A percentile compares a stretch with the other conserved stretches of the same genome.
Conservation (phyloP, 2,113 vertebrate species). For the Catagonus wagneri region DNA sequence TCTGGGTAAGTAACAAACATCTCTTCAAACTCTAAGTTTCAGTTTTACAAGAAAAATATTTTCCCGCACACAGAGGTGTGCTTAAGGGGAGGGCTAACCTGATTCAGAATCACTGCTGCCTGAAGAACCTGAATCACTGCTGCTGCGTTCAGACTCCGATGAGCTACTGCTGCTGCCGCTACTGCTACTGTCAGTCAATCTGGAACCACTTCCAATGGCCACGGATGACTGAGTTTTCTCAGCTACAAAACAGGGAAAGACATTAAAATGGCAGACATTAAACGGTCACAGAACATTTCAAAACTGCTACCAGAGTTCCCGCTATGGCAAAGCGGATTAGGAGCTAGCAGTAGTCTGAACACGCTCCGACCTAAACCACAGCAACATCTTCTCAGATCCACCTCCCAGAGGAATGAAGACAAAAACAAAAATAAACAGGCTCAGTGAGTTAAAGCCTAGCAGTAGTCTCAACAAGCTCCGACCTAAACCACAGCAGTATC, state of each 20-base stretch:
- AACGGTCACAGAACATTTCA: constrained; percentile 14
- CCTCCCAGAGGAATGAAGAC: too few species aligned
- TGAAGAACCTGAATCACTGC: constrained; percentile 87
- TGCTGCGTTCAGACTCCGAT: constrained; percentile 76
- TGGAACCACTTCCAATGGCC: constrained; percentile 72
- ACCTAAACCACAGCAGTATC: too few species aligned
- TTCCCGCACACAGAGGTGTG: constrained; percentile 39
- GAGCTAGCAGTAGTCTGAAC: too few species aligned
- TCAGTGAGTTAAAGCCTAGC: too few species aligned
- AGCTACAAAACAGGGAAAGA: constrained; percentile 79
- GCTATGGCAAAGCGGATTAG: neutral
- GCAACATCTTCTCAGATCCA: too few species aligned
- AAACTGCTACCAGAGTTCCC: neutral
- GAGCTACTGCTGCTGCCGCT: constrained; percentile 83
- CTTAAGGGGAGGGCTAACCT: constrained; percentile 88
- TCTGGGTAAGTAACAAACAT: constrained; percentile 18
- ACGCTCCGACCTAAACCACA: too few species aligned
- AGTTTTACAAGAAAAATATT: neutral
- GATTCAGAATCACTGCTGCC: constrained; percentile 92
- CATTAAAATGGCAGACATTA: neutral
- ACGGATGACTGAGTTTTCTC: constrained; percentile 57
- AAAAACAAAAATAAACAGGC: too few species aligned
- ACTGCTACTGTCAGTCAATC: constrained; percentile 88
- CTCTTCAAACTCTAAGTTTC: neutral
- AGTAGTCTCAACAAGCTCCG: too few species aligned